These are phyloP conservation scores for Petaurus breviceps DNA, from an alignment of 2,113 vertebrate species.

Conservation along the genomic window DNA sequence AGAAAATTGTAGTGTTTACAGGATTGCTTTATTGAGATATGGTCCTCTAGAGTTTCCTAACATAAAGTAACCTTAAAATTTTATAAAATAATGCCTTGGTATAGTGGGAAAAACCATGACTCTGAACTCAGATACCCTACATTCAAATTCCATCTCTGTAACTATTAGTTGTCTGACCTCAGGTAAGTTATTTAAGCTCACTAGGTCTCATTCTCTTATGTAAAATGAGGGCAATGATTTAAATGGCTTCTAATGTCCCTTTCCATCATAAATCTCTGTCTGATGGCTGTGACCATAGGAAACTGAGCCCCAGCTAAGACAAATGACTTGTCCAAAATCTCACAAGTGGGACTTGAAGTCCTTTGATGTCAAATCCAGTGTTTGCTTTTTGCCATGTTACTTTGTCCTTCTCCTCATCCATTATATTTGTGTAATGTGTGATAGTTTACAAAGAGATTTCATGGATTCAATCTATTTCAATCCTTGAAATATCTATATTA, in stretches of 20 bases:
- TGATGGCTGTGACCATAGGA: not conserved
- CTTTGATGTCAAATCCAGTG: not conserved
- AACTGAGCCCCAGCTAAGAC: too few relatives aligned
- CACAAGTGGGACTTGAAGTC: too few relatives aligned
- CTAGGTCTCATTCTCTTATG: not conserved
- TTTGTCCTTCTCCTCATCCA: not conserved
- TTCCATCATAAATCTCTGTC: not conserved
- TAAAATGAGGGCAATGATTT: not conserved
- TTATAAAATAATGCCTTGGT: not conserved
- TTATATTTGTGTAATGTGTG: not conserved
- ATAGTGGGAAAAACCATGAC: not conserved
- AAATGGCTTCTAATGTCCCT: not conserved
- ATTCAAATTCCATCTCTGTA: not conserved
- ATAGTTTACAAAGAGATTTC: not conserved
- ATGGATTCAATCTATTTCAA: not conserved
- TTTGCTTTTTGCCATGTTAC: not conserved
- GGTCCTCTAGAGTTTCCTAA: not conserved
- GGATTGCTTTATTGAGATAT: not conserved
- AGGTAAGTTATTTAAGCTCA: not conserved
- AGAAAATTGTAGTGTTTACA: not conserved
- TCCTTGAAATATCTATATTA: not conserved
- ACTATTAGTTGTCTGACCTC: not conserved
- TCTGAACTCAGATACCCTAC: not conserved
- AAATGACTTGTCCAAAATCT: too few relatives aligned
- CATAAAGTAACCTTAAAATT: not conserved